Conservation (phyloP, 2,888 invertebrate genomes). For the Kuschelorhynchus macadamiae region DNA sequence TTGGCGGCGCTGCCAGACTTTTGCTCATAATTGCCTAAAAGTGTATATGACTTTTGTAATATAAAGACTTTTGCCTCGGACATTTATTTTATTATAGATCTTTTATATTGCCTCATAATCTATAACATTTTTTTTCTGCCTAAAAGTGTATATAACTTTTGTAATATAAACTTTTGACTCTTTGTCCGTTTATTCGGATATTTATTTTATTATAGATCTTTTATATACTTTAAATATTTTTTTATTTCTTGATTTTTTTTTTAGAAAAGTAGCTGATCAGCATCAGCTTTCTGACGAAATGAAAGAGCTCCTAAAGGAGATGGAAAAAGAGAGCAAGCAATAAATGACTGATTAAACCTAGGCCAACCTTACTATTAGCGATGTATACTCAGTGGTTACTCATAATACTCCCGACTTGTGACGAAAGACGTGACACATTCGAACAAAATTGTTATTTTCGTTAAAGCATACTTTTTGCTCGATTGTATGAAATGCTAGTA, state of each 20-base stretch:
- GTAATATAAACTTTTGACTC: too few relatives aligned
- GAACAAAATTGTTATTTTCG: too few relatives aligned
- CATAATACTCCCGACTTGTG: constrained; percentile 13
- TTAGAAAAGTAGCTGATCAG: constrained; percentile 63
- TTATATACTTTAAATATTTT: neutral
- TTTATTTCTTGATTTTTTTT: constrained; percentile 46
- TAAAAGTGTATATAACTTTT: too few relatives aligned
- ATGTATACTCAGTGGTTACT: constrained; percentile 49
- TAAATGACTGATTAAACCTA: constrained; percentile 61
- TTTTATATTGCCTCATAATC: too few relatives aligned
- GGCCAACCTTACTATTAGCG: constrained; percentile 48
- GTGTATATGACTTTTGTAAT: too few relatives aligned
- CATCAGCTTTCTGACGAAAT: constrained; percentile 68
- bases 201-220: neutral
- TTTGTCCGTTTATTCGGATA: too few relatives aligned
- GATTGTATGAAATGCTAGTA: too few relatives aligned
- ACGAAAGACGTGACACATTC: constrained; percentile 1
- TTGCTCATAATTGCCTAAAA: too few relatives aligned
- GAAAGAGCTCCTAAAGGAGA: constrained; percentile 66
- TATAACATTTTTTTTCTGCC: too few relatives aligned
- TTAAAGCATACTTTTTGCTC: too few relatives aligned
- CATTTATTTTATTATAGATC: too few relatives aligned
- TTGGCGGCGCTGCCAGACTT: neutral
- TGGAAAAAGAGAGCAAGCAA: constrained; percentile 67
- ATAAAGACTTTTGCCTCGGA: too few relatives aligned